These are phyloP conservation scores for Monopterus albus DNA, from an alignment of 2,113 vertebrate species.

Conservation along the genomic window DNA sequence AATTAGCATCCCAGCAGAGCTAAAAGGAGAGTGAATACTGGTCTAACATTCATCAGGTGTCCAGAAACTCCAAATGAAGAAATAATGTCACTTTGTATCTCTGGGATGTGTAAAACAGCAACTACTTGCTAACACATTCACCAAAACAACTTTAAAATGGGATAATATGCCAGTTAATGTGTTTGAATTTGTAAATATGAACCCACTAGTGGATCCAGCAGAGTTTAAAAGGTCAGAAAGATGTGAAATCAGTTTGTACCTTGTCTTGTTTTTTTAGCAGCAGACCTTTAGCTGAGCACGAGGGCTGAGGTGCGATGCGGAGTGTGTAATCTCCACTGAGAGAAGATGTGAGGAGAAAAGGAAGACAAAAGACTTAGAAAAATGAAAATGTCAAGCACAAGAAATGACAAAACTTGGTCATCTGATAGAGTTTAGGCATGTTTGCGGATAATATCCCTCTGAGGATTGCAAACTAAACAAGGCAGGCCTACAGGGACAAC, in stretches of 20 bases:
- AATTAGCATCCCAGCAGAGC: too few relatives aligned
- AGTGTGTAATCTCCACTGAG: constrained; percentile 8
- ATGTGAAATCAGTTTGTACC: not conserved
- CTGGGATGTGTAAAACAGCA: too few relatives aligned
- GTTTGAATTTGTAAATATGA: too few relatives aligned
- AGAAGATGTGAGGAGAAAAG: constrained; percentile 18
- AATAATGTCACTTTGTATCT: too few relatives aligned
- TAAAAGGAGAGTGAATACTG: too few relatives aligned
- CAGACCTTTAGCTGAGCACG: not conserved
- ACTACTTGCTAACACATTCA: too few relatives aligned
- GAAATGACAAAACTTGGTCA: constrained; percentile 14
- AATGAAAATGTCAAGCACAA: constrained; percentile 15
- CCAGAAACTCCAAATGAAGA: too few relatives aligned
- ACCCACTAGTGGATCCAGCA: not conserved
- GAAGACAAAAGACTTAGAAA: constrained; percentile 22
- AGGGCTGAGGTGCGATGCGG: not conserved
- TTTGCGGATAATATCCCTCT: constrained; percentile 25
- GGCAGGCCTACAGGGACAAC: constrained; percentile 27
- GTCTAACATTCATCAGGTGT: too few relatives aligned
- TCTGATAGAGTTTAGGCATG: constrained; percentile 40
- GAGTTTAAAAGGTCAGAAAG: not conserved
- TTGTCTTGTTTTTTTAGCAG: not conserved
- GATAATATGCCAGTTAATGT: too few relatives aligned
- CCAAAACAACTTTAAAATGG: too few relatives aligned
- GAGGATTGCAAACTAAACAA: constrained; percentile 40